Percentiles rank a stretch among this genome's conserved stretches.
Evolutionary conservation across 2,888 invertebrate genomes (phyloP).

Genomic region (Chaetoderma sp.): DNA sequence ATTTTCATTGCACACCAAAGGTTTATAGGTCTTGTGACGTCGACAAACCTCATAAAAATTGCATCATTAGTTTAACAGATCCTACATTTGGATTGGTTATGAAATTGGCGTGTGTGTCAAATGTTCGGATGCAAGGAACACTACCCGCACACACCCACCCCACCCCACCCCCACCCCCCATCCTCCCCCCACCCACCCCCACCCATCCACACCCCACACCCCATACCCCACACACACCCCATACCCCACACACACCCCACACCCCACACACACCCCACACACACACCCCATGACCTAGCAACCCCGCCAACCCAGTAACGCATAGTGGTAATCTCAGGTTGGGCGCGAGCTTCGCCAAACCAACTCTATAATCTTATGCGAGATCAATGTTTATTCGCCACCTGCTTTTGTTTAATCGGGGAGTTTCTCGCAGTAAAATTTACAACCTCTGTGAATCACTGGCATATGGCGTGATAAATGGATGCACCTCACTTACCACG

Average conservation of each 20-base stretch:
- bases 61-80: not conserved
- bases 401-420: too few species aligned
- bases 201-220: not conserved
- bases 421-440: too few species aligned
- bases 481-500: too few species aligned
- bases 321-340: not conserved
- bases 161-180: not conserved
- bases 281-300: not conserved
- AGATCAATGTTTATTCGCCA: too few species aligned
- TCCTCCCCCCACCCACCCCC: not conserved
- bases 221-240: not conserved
- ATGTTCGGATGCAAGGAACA: not conserved
- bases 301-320: not conserved
- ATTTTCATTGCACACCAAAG: too few species aligned
- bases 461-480: too few species aligned
- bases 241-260: not conserved
- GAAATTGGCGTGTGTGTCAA: not conserved
- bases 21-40: too few species aligned
- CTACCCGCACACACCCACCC: not conserved
- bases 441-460: too few species aligned
- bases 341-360: too few species aligned
- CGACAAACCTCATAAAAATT: too few species aligned
- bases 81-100: not conserved
- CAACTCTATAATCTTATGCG: too few species aligned
- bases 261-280: not conserved